Evolutionary conservation across 2,797 vertebrate genomes (phyloP), one percentile per base, ranked within the genome.

Genomic region (Sebastiscus tertius): DNA sequence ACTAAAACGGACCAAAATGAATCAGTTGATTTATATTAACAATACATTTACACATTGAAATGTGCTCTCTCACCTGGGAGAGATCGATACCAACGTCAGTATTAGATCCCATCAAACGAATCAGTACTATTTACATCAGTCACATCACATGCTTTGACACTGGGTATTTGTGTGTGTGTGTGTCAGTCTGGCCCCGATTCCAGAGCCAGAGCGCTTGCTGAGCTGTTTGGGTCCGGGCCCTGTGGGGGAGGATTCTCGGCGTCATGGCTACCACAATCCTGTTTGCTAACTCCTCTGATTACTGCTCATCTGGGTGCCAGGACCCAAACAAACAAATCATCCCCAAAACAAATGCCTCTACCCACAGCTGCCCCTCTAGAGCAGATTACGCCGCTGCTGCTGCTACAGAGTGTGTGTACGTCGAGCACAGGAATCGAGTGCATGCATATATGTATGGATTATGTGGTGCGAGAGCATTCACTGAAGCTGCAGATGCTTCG

Each of bases 241-340:
- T 82, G 82, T 74, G 89, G 89, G 94, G 90, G 87, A 87, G 87
- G 91, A 92, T 93, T 91, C 87, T 88, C 82, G 5, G 83, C 84
- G 80, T 91, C 90, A 93, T 87, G 89, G 91, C 87, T 84, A 90
- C 88, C 91, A 84, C 90, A 94, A 95, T 95, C 94, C 94, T 91
- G 90, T 95, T 96, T 93, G 94, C 93, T 95, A 95, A 95, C 92
- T 94, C 94, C 86, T 89, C 91, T 94, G 94, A 96, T 96, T 95
- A 94, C 90, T 79, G 90, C 93, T 96, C 93, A 94, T 95, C 93
- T 94, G 95, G 92, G 88, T 91, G 83, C 92, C 91, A 89, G 93
- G 85, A 77, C 83, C 83, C 84, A 87, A 94, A 95, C 92, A 93
- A 95, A 93, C 92, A 93, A 94, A 93, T 90, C 87, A 86, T 83